A percentile compares a stretch with the other conserved stretches of the same genome.
Evolutionary conservation across 2,797 vertebrate genomes (phyloP).

Genomic region (Petrocephalus sullivani): DNA sequence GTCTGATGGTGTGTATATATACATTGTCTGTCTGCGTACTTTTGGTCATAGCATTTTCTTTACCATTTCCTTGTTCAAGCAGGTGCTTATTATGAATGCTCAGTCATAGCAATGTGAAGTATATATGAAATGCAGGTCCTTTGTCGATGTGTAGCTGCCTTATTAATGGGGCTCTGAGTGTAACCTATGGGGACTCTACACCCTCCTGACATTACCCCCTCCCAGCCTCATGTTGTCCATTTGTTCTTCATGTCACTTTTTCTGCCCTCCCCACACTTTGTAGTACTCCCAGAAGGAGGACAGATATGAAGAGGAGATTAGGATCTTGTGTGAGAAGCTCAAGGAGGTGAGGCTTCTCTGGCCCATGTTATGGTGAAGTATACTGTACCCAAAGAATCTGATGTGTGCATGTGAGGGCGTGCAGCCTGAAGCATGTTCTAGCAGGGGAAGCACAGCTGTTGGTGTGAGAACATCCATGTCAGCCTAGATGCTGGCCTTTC

Average conservation of each 20-base stretch:
- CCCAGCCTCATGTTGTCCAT: background rate
- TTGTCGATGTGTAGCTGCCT: background rate
- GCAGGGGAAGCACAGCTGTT: background rate
- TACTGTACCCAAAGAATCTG: background rate
- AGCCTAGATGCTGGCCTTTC: background rate
- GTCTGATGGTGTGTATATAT: background rate
- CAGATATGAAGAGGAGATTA: conserved; percentile 96
- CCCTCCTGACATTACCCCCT: background rate
- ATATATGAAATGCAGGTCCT: background rate
- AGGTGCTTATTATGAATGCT: background rate
- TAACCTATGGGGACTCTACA: background rate
- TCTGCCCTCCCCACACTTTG: conserved; percentile 29
- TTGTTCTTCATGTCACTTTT: background rate
- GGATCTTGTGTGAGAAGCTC: conserved; percentile 94
- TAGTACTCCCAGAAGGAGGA: conserved; percentile 98
- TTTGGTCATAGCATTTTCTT: background rate
- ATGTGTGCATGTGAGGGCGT: background rate
- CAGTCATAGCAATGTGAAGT: background rate
- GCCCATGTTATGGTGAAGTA: background rate
- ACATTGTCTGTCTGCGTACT: background rate
- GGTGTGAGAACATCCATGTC: background rate
- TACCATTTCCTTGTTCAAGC: background rate
- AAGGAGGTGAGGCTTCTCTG: conserved; percentile 74
- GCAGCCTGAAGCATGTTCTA: background rate
- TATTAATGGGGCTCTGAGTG: background rate